Evolutionary conservation across 2,888 invertebrate species (phyloP).

Genomic region (Buathra laborator): DNA sequence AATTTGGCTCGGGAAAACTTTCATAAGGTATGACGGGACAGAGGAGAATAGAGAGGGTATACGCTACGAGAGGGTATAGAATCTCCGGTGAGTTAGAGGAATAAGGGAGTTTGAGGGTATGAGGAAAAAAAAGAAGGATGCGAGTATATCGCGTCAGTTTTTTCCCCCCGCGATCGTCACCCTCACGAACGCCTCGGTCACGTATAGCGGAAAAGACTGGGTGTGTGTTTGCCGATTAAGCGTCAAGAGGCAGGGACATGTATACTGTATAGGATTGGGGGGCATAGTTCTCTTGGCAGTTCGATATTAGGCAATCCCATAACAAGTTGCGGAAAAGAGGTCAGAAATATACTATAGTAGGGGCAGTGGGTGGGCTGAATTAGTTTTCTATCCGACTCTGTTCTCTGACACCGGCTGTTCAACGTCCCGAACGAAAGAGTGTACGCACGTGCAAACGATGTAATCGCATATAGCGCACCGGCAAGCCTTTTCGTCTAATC

Average conservation of each 20-base stretch:
- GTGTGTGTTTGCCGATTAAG: conserved; percentile 73
- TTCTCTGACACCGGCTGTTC: background rate
- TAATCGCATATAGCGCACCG: background rate
- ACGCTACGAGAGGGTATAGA: conserved; percentile 17
- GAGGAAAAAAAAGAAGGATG: background rate
- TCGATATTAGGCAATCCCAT: conserved; percentile 69
- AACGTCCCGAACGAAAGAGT: background rate
- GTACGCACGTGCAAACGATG: conserved; percentile 23
- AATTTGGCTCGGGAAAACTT: conserved; percentile 67
- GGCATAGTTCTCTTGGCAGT: conserved; percentile 45
- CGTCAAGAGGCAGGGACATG: conserved; percentile 53
- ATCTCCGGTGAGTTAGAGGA: conserved; percentile 17
- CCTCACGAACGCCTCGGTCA: conserved; percentile 58
- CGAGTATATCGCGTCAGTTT: conserved; percentile 34
- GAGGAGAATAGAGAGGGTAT: conserved; percentile 24
- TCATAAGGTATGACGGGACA: conserved; percentile 60
- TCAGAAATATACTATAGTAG: conserved; percentile 29
- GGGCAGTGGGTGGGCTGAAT: background rate
- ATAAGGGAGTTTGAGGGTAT: conserved; percentile 13
- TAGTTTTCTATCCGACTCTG: conserved; percentile 22
- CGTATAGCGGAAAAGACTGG: conserved; percentile 56
- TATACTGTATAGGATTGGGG: conserved; percentile 12
- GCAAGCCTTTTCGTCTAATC: conserved; percentile 4
- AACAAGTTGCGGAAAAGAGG: conserved; percentile 52
- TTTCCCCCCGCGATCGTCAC: conserved; percentile 22